A percentile compares a stretch with the other conserved stretches of the same genome.
Evolutionary conservation across 2,113 vertebrate genomes (phyloP).

Genomic region (Hemichromis elongatus): DNA sequence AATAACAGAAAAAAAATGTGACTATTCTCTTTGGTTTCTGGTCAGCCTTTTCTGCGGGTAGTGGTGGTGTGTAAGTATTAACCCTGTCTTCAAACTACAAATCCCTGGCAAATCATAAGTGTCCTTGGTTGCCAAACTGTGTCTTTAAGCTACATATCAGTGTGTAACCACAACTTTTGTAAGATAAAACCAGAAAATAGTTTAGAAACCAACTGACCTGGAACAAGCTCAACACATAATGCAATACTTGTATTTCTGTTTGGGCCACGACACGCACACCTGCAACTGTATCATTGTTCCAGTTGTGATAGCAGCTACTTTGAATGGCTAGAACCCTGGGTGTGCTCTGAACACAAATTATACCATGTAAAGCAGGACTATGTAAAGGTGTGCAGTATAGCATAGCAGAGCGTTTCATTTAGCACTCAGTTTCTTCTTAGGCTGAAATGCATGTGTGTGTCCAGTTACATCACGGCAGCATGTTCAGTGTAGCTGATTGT

Average conservation of each 20-base stretch:
- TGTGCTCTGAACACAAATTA: neutral
- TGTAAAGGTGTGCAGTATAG: neutral
- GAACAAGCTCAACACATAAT: neutral
- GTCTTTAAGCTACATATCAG: neutral
- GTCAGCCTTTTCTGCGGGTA: neutral
- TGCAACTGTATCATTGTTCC: neutral
- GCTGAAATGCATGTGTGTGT: neutral
- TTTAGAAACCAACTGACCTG: neutral
- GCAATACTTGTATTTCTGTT: neutral
- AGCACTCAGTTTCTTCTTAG: neutral
- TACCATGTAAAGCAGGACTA: neutral
- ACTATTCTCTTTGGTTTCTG: neutral
- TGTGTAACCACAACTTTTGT: neutral
- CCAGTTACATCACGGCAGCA: neutral
- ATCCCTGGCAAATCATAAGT: neutral
- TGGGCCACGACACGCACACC: neutral
- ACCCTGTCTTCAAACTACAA: neutral
- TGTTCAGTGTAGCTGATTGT: conserved; percentile 11
- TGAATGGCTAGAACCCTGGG: neutral
- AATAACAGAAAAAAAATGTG: neutral
- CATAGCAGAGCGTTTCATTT: neutral
- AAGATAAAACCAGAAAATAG: neutral
- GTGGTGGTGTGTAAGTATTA: neutral
- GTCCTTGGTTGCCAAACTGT: neutral
- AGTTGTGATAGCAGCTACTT: neutral